Evolutionary conservation across 2,888 invertebrate species (phyloP).

Genomic region (Parapristionchus giblindavisi): DNA sequence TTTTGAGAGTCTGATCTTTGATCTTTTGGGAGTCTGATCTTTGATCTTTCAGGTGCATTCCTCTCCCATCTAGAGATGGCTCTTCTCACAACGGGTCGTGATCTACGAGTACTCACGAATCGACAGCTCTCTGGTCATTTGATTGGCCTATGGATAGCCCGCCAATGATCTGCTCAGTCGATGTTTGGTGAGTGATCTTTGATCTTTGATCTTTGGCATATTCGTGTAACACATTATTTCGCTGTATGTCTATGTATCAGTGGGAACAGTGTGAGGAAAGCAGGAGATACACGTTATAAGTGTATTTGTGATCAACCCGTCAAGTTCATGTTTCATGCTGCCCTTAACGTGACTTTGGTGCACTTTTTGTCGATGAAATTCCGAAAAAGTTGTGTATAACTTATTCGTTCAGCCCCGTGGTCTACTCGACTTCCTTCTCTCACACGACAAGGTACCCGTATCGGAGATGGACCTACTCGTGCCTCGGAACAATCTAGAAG

Average conservation of each 20-base stretch:
- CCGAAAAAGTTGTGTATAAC: not conserved
- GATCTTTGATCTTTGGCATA: too few relatives aligned
- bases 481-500: conserved; percentile 88
- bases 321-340: too few relatives aligned
- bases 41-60: conserved; percentile 79
- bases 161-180: conserved; percentile 63
- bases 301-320: too few relatives aligned
- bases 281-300: too few relatives aligned
- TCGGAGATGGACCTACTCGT: conserved; percentile 74
- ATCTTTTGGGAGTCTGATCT: too few relatives aligned
- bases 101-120: conserved; percentile 78
- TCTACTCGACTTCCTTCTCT: conserved; percentile 86
- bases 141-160: conserved; percentile 86
- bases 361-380: not conserved
- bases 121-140: conserved; percentile 76
- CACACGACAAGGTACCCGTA: conserved; percentile 82
- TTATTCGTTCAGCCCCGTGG: conserved; percentile 83
- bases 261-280: too few relatives aligned
- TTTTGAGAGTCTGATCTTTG: too few relatives aligned
- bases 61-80: conserved; percentile 90
- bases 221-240: too few relatives aligned
- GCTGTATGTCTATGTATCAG: too few relatives aligned
- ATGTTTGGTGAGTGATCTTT: conserved; percentile 54
- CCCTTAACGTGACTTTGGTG: too few relatives aligned
- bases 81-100: conserved; percentile 82